Evolutionary conservation across 1,140 invertebrate species (phyloP).

Genomic region (Venturia canescens): DNA sequence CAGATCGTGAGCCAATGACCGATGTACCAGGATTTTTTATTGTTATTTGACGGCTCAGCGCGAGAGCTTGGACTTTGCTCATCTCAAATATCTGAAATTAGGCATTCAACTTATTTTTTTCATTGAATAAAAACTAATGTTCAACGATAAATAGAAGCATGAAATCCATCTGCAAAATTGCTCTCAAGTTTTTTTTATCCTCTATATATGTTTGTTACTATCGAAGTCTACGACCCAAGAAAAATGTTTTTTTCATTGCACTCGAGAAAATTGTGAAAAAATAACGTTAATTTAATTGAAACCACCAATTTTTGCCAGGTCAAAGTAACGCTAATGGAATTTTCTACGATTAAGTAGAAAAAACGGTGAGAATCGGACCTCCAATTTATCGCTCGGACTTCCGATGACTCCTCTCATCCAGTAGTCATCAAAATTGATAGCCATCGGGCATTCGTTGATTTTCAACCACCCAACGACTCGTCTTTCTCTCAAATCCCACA

Average conservation of each 20-base stretch:
- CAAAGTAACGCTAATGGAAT: too few species aligned
- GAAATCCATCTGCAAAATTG: too few species aligned
- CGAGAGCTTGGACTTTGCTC: conserved; percentile 68
- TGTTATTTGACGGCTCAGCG: conserved; percentile 78
- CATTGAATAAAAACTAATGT: too few species aligned
- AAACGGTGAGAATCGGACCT: conserved; percentile 74
- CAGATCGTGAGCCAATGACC: conserved; percentile 82
- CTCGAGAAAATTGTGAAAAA: too few species aligned
- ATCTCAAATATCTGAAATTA: conserved; percentile 69
- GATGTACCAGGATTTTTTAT: conserved; percentile 86
- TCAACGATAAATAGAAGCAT: too few species aligned
- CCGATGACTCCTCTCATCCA: conserved; percentile 82
- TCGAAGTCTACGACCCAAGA: too few species aligned
- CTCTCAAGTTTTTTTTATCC: too few species aligned
- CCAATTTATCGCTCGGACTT: conserved; percentile 79
- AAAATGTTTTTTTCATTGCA: too few species aligned
- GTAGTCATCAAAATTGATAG: conserved; percentile 82
- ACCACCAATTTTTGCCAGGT: not conserved
- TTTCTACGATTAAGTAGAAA: not conserved
- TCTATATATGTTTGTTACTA: too few species aligned
- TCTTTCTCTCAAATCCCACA: conserved; percentile 82
- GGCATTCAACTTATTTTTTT: not conserved
- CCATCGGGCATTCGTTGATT: conserved; percentile 82
- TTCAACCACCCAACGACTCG: conserved; percentile 79
- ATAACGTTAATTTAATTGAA: not conserved